Evolutionary conservation across 2,888 invertebrate species (phyloP).

Genomic region (Mythimna impura): DNA sequence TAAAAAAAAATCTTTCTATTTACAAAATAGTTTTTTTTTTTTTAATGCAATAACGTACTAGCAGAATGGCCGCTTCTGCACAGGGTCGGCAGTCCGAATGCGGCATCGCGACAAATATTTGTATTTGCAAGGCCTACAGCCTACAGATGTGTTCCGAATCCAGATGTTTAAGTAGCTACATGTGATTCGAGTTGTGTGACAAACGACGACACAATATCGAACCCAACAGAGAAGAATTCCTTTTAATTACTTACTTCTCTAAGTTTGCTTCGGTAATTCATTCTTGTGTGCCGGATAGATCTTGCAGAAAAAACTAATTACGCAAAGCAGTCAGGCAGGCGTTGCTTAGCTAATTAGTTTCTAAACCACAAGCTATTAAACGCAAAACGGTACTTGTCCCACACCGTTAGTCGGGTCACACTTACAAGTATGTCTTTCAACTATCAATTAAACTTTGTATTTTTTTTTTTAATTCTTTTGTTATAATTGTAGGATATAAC

Average conservation of each 20-base stretch:
- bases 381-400: slow-evolving; percentile 51
- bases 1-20: too few species aligned
- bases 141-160: slow-evolving; percentile 52
- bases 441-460: slow-evolving; percentile 1
- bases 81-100: slow-evolving; percentile 22
- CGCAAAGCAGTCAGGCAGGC: slow-evolving; percentile 38
- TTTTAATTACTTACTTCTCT: slow-evolving; percentile 35
- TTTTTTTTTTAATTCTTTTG: too few species aligned
- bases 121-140: slow-evolving; percentile 50
- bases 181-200: slow-evolving; percentile 24
- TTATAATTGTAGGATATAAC: too few species aligned
- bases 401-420: slow-evolving; percentile 39
- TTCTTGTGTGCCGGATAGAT: slow-evolving; percentile 33
- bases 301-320: slow-evolving; percentile 56
- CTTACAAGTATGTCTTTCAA: slow-evolving; percentile 25
- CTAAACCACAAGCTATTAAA: slow-evolving; percentile 56
- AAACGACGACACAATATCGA: not conserved
- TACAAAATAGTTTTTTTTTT: too few species aligned
- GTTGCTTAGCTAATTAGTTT: slow-evolving; percentile 53
- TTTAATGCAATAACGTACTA: not conserved
- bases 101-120: slow-evolving; percentile 37
- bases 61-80: slow-evolving; percentile 4
- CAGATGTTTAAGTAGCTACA: slow-evolving; percentile 45
- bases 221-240: not conserved
- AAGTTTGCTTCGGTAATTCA: slow-evolving; percentile 9